These are phyloP conservation scores for Cryptus armator DNA, from an alignment of 2,888 invertebrate species.

Conservation along the genomic window DNA sequence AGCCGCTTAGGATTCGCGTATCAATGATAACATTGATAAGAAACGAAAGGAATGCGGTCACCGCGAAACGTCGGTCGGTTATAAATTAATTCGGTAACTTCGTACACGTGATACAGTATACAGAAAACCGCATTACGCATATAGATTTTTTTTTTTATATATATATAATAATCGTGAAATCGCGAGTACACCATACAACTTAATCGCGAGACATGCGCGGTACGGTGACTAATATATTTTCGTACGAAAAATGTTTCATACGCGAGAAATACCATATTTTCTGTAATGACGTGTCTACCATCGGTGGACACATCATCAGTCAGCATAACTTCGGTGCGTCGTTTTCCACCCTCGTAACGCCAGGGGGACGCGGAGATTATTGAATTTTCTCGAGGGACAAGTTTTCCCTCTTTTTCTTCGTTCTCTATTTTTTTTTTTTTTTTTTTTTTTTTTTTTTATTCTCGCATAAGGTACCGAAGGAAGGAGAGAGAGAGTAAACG, in stretches of 20 bases:
- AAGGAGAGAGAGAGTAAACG: not conserved
- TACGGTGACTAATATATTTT: not conserved
- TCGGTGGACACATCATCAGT: conserved; percentile 11
- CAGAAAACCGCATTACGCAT: not conserved
- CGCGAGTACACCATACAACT: not conserved
- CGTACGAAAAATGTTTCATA: not conserved
- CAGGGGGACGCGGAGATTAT: conserved; percentile 27
- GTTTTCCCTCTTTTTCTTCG: not conserved
- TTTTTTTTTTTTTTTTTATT: not conserved
- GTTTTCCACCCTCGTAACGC: not conserved
- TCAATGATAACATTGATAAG: conserved; percentile 56
- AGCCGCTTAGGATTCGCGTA: conserved; percentile 30
- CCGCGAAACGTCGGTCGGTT: conserved; percentile 13
- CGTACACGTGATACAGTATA: not conserved
- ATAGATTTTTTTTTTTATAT: not conserved
- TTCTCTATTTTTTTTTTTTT: not conserved
- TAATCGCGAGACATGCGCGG: not conserved
- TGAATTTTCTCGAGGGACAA: conserved; percentile 46
- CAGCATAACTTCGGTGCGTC: not conserved
- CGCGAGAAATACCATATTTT: conserved; percentile 10
- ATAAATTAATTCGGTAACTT: conserved; percentile 12
- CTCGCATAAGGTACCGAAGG: not conserved
- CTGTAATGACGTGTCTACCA: conserved; percentile 10
- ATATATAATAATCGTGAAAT: not conserved
- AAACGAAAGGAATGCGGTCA: conserved; percentile 43